Evolutionary conservation across 2,113 vertebrate species (phyloP).

Genomic region (Gopherus flavomarginatus): DNA sequence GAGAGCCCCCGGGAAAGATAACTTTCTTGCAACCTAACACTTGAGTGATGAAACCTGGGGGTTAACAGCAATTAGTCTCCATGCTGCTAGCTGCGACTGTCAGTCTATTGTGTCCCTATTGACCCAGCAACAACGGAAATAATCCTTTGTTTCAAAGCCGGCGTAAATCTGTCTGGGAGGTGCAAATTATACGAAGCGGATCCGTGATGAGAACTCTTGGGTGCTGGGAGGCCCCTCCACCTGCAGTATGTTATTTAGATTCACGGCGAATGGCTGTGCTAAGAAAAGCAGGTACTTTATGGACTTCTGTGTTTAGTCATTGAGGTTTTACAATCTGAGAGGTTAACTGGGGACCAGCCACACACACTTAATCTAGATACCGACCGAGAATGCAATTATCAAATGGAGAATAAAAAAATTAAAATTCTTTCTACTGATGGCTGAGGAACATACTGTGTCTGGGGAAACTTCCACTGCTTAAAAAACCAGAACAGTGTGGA

Average conservation of each 20-base stretch:
- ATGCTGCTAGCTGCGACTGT: conserved; percentile 43
- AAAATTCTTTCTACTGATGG: neutral
- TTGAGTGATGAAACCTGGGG: conserved; percentile 42
- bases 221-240: neutral
- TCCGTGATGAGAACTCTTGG: neutral
- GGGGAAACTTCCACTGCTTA: neutral
- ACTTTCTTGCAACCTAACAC: conserved; percentile 15
- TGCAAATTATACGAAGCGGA: conserved; percentile 27
- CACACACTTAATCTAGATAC: conserved; percentile 21
- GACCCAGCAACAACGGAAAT: conserved; percentile 43
- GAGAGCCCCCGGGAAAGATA: conserved; percentile 59
- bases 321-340: conserved; percentile 60
- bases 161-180: conserved; percentile 36
- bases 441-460: neutral
- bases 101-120: neutral
- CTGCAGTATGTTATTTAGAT: conserved; percentile 40
- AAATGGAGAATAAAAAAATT: neutral
- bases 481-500: neutral
- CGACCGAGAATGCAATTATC: conserved; percentile 22
- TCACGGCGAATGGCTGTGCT: conserved; percentile 21
- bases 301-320: conserved; percentile 52
- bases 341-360: conserved; percentile 47
- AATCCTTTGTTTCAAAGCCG: conserved; percentile 23
- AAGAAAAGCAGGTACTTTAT: conserved; percentile 24
- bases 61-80: conserved; percentile 68